Evolutionary conservation across 2,113 vertebrate species (phyloP).

Genomic region (Chaenogobius annularis): DNA sequence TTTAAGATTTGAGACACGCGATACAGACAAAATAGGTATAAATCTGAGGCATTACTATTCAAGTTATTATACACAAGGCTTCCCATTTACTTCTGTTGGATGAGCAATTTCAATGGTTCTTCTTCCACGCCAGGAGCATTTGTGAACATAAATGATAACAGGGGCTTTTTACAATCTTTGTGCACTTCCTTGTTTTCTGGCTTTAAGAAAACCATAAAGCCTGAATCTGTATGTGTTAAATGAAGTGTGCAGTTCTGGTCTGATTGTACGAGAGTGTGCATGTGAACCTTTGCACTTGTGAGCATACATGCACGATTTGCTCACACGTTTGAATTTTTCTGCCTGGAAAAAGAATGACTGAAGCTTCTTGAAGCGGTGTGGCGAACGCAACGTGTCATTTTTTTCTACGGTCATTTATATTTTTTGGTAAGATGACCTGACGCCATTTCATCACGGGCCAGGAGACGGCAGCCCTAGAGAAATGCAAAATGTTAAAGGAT

Average conservation of each 20-base stretch:
- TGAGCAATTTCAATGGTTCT: constrained; percentile 70
- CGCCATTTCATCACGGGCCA: constrained; percentile 84
- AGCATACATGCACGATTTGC: constrained; percentile 32
- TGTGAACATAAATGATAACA: constrained; percentile 73
- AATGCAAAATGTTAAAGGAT: constrained; percentile 73
- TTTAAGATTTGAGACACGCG: constrained; percentile 43
- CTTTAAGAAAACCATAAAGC: constrained; percentile 72
- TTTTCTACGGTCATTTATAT: constrained; percentile 30
- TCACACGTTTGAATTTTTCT: constrained; percentile 57
- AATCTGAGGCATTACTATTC: constrained; percentile 73
- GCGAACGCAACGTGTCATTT: constrained; percentile 45
- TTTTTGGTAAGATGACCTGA: constrained; percentile 75
- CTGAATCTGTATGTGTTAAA: constrained; percentile 69
- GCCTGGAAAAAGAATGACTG: constrained; percentile 62
- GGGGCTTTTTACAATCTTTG: constrained; percentile 68
- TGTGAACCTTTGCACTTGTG: constrained; percentile 10
- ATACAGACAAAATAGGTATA: constrained; percentile 59
- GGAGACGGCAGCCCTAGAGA: constrained; percentile 83
- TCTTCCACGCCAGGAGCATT: constrained; percentile 67
- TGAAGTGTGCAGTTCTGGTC: constrained; percentile 61
- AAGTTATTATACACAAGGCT: constrained; percentile 73
- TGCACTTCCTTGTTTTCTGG: constrained; percentile 68
- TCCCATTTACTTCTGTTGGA: constrained; percentile 70
- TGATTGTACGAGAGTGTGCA: constrained; percentile 25
- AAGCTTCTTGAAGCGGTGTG: constrained; percentile 51